Base-by-base conservation (phyloP, 2,888 invertebrate species). In the Mesochorus sp. region DNA sequence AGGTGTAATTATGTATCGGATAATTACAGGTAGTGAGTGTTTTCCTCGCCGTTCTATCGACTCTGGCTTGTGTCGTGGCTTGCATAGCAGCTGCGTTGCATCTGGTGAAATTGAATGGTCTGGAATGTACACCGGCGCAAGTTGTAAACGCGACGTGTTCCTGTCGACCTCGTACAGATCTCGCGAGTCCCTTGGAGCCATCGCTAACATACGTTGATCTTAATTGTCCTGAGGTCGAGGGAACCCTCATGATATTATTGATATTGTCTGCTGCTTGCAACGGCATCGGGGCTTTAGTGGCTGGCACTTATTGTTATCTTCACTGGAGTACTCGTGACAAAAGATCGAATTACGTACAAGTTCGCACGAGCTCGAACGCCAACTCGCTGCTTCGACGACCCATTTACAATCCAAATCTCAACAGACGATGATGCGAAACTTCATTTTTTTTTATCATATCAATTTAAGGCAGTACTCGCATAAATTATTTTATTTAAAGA, bases 161-260 rank as follows among this genome's bases (percentile, higher is more conserved):
- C n/a, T 89, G 89, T 81, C 86, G 81, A 51, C 83, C 87, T 5
- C 84, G 83, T 0, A 49, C 79, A 3, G 80, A 82, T 8, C 37
- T 83, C 31, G 80, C 71, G 12, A 81, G 81, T 31, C 68, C 81
- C 1, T 83, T 84, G 19, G 79, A 81, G 12, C 82, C 84, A 8
- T 79, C 87, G 17, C 81, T 86, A n/a, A 75, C 76, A 73, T 89
- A 89, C 79, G 72, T 85, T 44, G 89, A 89, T 55, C 82, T 89
- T 19, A 89, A 86, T 64, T 89, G 89, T 80, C 87, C 86, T 10
- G 89, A 89, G 37, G 89, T 89, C 10, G 87, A 89, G 53, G 87
- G 84, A 68, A 83, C 88, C n/a, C 72, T 89, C 14, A 85, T 83
- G 31, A 85, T 88, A 39, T 84, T 89, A 0, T 70, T 89, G 3